These are phyloP conservation scores for Schizaphis graminum DNA, from an alignment of 2,888 invertebrate genomes.

Conservation along the genomic window DNA sequence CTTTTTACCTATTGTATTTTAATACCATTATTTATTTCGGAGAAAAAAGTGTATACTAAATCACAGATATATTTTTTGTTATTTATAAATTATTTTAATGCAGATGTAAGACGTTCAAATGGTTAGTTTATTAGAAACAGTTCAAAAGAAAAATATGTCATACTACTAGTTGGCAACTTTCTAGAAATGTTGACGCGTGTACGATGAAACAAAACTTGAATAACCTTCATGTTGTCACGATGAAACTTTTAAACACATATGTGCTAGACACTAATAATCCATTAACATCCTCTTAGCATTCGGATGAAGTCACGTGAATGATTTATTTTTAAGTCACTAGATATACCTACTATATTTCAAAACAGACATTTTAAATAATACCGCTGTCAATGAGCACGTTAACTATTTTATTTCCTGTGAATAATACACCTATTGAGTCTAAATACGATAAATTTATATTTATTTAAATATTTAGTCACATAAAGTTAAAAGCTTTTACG, in stretches of 20 bases:
- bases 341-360: background rate
- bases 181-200: conserved; percentile 37
- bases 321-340: conserved; percentile 37
- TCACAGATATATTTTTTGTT: background rate
- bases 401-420: background rate
- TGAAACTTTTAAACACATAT: conserved; percentile 35
- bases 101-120: background rate
- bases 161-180: conserved; percentile 43
- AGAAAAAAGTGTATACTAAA: background rate
- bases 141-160: conserved; percentile 26
- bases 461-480: background rate
- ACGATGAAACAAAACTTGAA: conserved; percentile 34
- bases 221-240: conserved; percentile 42
- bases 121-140: conserved; percentile 14
- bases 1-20: background rate
- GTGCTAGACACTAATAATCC: conserved; percentile 26
- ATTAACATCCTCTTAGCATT: conserved; percentile 43
- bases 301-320: conserved; percentile 7
- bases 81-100: conserved; percentile 34
- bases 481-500: background rate
- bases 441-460: background rate
- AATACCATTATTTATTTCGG: background rate
- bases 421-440: background rate
- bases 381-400: background rate
- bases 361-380: background rate